phyloP scores from a whole-genome alignment of 2,888 invertebrate species.

The Atethmia centrago region DNA sequence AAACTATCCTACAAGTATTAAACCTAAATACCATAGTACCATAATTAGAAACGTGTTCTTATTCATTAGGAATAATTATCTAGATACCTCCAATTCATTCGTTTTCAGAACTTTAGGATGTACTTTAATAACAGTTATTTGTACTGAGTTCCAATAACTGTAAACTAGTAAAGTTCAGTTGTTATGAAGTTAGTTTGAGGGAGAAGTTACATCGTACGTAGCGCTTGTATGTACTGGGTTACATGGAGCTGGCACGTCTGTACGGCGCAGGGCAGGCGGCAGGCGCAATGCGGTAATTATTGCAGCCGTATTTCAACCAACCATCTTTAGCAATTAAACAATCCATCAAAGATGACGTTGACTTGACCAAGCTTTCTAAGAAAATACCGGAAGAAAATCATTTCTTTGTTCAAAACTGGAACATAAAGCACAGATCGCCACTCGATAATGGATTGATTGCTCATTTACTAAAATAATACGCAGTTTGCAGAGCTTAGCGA shows the following conservation, averaged over 20 bases:
- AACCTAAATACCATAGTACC: not conserved
- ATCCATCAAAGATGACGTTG: slow-evolving; percentile 16
- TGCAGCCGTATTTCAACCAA: slow-evolving; percentile 64
- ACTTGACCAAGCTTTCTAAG: not conserved
- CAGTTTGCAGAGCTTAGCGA: not conserved
- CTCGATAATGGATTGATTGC: not conserved
- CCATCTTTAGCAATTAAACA: slow-evolving; percentile 34
- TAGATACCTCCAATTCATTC: not conserved
- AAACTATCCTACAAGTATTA: slow-evolving; percentile 7
- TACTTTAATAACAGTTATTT: slow-evolving; percentile 32
- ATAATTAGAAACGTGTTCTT: slow-evolving; percentile 3
- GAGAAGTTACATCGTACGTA: slow-evolving; percentile 40
- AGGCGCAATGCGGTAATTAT: slow-evolving; percentile 80
- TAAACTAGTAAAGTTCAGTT: slow-evolving; percentile 50
- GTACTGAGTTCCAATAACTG: slow-evolving; percentile 45
- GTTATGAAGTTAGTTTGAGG: slow-evolving; percentile 54
- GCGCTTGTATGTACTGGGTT: slow-evolving; percentile 32
- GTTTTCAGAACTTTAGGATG: slow-evolving; percentile 16
- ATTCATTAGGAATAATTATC: slow-evolving; percentile 9
- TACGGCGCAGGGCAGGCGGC: slow-evolving; percentile 64
- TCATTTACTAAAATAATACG: not conserved
- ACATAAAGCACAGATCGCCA: not conserved
- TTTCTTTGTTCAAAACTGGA: not conserved
- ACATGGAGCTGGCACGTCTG: slow-evolving; percentile 50
- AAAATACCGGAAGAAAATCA: not conserved